Evolutionary conservation across 2,113 vertebrate genomes (phyloP), one percentile per base, ranked within the genome.

Genomic region (Scatophagus argus): DNA sequence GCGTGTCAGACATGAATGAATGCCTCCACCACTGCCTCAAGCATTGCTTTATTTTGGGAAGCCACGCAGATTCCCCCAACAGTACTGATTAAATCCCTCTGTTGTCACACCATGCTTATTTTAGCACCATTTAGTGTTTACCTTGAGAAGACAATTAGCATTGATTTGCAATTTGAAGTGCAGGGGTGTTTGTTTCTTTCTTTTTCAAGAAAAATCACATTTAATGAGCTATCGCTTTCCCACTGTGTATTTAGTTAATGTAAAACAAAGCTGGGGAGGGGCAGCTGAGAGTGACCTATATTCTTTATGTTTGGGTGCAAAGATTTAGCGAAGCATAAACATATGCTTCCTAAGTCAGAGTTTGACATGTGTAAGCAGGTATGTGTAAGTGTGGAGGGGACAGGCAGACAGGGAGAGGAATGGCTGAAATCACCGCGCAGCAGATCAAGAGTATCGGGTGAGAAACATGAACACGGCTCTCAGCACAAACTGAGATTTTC

Each of bases 361-460:
- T 60, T 46, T 72, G 78, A 81, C 72, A 74, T 74, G 47, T 82
- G 52, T 58, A 27, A 36, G 78, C 59, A 81, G 58, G 74, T 69
- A 67, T 59, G 74, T 61, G 52, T n/a, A 21, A 75, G 74, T 46
- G 39, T 80, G 51, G 58, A 56, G 79, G 85, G 67, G 64, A 41
- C 67, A 21, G 62, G n/a, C 74, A 59, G 84, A 81, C 66, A 63
- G 81, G 54, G n/a, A 36, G 64, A 59, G 68, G 69, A 43, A 66
- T 36, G 54, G 67, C n/a, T 64, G 29, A 74, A 87, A 77, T 66
- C 61, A 71, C 82, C 11, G 41, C 13, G 16, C 61, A 51, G 47
- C 70, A 81, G 39, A 92, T 92, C 84, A 91, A 91, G 77, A 79
- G 88, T 88, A 89, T 89, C 82, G 47, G 82, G 81, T 87, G 84